Evolutionary conservation across 2,888 invertebrate species (phyloP).

Genomic region (Ferrisia virgata): DNA sequence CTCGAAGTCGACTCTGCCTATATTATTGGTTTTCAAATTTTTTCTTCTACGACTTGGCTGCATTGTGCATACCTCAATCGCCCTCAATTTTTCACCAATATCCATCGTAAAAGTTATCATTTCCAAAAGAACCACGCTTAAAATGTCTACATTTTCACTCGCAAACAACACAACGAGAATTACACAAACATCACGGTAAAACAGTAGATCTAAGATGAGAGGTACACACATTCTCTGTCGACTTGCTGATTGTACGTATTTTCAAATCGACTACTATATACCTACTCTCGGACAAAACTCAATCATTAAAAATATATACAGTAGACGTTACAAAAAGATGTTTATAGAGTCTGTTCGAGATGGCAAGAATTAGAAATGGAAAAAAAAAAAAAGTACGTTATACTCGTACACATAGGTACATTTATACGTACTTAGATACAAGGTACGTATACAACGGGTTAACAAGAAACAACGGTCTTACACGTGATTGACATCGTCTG

Average conservation of each 20-base stretch:
- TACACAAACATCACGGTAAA: too few species aligned
- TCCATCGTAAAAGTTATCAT: too few species aligned
- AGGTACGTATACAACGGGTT: not conserved
- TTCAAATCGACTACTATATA: not conserved
- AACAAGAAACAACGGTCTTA: slow-evolving; percentile 28
- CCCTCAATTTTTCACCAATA: too few species aligned
- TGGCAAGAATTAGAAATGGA: not conserved
- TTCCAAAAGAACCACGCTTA: too few species aligned
- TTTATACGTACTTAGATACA: too few species aligned
- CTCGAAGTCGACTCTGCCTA: too few species aligned
- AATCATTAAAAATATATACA: slow-evolving; percentile 21
- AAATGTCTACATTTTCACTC: too few species aligned
- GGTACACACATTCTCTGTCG: not conserved
- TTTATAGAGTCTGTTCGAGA: not conserved
- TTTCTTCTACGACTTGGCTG: too few species aligned
- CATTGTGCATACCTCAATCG: too few species aligned
- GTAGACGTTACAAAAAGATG: not conserved
- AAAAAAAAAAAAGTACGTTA: not conserved
- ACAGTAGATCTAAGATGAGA: too few species aligned
- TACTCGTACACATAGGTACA: not conserved
- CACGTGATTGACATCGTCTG: slow-evolving; percentile 28
- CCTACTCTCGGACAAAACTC: not conserved
- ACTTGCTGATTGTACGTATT: not conserved
- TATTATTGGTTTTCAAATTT: too few species aligned
- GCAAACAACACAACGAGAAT: too few species aligned